Base-by-base conservation (phyloP, 1,140 invertebrate genomes). In the Cherax quadricarinatus region DNA sequence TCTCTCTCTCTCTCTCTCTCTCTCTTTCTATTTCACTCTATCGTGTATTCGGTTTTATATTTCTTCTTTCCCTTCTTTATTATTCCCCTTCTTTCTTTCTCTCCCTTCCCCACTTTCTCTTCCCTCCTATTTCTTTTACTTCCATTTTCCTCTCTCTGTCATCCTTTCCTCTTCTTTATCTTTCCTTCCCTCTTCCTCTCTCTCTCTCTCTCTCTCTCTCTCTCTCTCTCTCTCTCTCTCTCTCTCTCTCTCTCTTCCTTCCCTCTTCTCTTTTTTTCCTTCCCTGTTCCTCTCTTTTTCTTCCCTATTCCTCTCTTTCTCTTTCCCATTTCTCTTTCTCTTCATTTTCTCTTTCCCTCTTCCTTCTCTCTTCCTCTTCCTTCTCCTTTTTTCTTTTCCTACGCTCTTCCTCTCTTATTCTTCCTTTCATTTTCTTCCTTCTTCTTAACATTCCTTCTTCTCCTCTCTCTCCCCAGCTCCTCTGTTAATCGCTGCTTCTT, bases 1-100 rank as follows among this genome's bases (percentile, higher is more conserved):
- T 83, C 81, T 53, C 49, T 82, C 7, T 82, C 80, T 82, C 80
- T 82, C 80, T 82, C 49, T 53, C 49, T 49, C 49, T 82, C 80
- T 53, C 49, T 82, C 49, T 21, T 48, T 30, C 30, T 49, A 41
- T 18, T 66, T 18, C 5, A 10, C 18, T 18, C 12, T 21, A 5
- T 7, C 1, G 24, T 51, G 10, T 51, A 16, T 51, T 24, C 48
- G 24, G 2, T 30, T 6, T 81, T 51, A 12, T 51, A 10, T 14
- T 57, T 14, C 53, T 14, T 3, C 53, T 57, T 14, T 57, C 53
- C 12, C 53, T 57, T 14, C 12, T 14, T 57, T 14, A 7, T 57
- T 14, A 9, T 14, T 3, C 0, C 5, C 62, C 1, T 7, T 70
- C 6, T 70, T 7, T 70, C 62, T 70, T 7, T 70, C 62, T 70